Percentiles rank a stretch among this genome's conserved stretches.
These are phyloP conservation scores for Melanotaenia duboulayi DNA, from an alignment of 2,113 vertebrate genomes.

Conservation along the genomic window DNA sequence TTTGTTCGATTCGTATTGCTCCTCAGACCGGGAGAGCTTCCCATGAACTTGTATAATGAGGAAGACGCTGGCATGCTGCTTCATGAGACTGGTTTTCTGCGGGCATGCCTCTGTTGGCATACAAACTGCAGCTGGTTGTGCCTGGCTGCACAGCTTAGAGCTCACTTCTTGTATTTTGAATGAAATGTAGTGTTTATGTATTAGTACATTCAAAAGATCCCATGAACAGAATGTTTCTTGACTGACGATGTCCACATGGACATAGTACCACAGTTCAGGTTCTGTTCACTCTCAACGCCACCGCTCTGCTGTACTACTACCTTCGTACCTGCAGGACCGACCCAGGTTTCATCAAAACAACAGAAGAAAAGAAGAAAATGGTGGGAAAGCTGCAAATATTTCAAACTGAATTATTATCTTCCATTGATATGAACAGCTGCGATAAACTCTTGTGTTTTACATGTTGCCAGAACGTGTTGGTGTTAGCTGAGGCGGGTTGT, in stretches of 20 bases:
- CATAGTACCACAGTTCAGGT: conserved; percentile 78
- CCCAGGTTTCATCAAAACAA: conserved; percentile 88
- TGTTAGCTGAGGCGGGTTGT: conserved; percentile 91
- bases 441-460: conserved; percentile 16
- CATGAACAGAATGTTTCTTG: conserved; percentile 73
- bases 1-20: no score
- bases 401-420: background rate
- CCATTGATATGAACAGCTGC: background rate
- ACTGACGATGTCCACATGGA: conserved; percentile 81
- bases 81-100: no score
- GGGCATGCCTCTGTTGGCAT: no score
- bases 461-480: conserved; percentile 88
- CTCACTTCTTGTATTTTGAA: no score
- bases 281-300: conserved; percentile 80
- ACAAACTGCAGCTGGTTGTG: no score
- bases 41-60: no score
- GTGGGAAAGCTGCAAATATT: conserved; percentile 64
- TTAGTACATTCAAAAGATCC: no score
- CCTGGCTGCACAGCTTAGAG: no score
- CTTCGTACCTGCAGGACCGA: conserved; percentile 89
- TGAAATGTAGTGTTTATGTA: no score
- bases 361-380: conserved; percentile 92
- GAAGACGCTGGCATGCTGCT: no score
- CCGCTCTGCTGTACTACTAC: conserved; percentile 89
- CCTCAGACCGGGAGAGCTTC: no score